Evolutionary conservation across 1,140 invertebrate species (phyloP), one percentile per base, ranked within the genome.

Genomic region (Drusus annulatus): DNA sequence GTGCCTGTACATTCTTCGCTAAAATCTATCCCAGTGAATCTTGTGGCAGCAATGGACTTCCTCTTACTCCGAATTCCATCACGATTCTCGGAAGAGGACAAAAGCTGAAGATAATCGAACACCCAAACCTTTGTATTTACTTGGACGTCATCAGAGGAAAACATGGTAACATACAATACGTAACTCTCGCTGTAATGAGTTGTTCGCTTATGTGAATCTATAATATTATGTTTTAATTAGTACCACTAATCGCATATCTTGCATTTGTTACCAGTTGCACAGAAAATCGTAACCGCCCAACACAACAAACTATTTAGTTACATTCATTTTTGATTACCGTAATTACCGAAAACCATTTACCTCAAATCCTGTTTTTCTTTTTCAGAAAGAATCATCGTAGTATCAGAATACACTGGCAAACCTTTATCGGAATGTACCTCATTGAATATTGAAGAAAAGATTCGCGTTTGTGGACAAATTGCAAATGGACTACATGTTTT

Each of bases 21-120:
- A 94, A 94, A 85, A 93, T 93, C 85, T 96, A 98, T 88, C 94
- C 96, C 52, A 94, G 94, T 79, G 97, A 99, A 90, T 93, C 94
- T 75, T 99, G 98, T 90, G 98, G 97, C 8, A 96, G 95, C 76
- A 99, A 99, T 91, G 98, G 98, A 16, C 89, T 99, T 45, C 98
- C 98, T 0, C 89, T 99, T 13, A 99, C 98, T 2, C 97, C 97
- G 19, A 98, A 98, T 89, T 98, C 97, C 0, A 97, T 99, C 75
- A 95, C 95, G 77, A 98, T 99, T 85, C 91, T 97, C 74, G 98
- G 98, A 17, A 92, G 94, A 85, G 95, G 97, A 71, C 96, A 98
- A 86, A 90, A 93, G 63, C 89, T 99, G 2, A 96, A 96, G 86
- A 94, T 93, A 0, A 89, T 98, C 60, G 89, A 92, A 78, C 96